Base-by-base conservation (phyloP, 1,140 invertebrate genomes). In the Mizuhopecten yessoensis region DNA sequence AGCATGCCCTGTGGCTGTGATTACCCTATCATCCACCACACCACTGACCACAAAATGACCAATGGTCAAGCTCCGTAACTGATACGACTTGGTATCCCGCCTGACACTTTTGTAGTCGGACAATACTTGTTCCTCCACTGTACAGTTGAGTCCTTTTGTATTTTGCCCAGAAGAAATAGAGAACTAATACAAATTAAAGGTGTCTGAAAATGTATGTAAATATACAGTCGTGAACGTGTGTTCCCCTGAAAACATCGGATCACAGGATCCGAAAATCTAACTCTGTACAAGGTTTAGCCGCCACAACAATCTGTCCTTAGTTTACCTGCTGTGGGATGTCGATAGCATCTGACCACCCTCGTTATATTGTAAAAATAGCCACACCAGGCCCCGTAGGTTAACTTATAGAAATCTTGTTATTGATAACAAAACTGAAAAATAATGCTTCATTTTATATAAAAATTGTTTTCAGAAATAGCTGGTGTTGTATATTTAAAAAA, bases 201-300 rank as follows among this genome's bases (percentile, higher is more conserved):
- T 29, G n/a, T 29, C 57, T 75, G 57, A 75, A 75, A 75, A 75
- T 75, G n/a, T 75, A 75, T 75, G 57, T 75, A 75, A 75, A 75
- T 75, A 75, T 7, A 29, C 23, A 75, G n/a, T n/a, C n/a, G 29
- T 75, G 29, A 75, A 75, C 57, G 29, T 29, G 29, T n/a, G 23
- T 75, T n/a, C 57, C 17, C 57, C 57, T n/a, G n/a, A 29, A n/a
- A 75, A 39, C 13, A 13, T 13, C 36, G 13, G 13, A 39, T 39
- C 13, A 7, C 36, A 7, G 57, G 29, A 75, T 75, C 57, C n/a
- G 2, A 29, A 75, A 75, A 75, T 29, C 2, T 20, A 23, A n/a
- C n/a, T n/a, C n/a, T 49, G 2, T 49, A 49, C 1, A 2, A 49
- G 45, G 20, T 49, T 49, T 29, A 75, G 11, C 57, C 57, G 29